Evolutionary conservation across 2,888 invertebrate species (phyloP).

Genomic region (Stomorhina lunata): DNA sequence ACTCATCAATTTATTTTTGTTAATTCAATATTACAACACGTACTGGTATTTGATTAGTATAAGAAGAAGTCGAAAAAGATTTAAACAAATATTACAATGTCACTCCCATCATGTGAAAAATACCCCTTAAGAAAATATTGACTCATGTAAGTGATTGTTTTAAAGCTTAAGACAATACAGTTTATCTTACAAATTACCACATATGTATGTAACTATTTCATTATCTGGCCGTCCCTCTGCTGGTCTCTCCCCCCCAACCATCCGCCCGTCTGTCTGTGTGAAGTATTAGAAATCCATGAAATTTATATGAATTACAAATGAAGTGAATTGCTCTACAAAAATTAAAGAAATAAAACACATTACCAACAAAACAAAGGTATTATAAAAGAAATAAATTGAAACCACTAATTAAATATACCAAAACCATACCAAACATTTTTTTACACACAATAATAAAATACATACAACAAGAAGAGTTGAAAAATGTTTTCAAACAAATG

Average conservation of each 20-base stretch:
- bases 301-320: constrained; percentile 63
- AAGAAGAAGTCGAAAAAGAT: not conserved
- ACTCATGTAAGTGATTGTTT: not conserved
- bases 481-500: constrained; percentile 43
- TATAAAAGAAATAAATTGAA: constrained; percentile 38
- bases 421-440: constrained; percentile 17
- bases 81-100: constrained; percentile 48
- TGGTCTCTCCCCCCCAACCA: not conserved
- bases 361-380: not conserved
- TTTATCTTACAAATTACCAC: constrained; percentile 38
- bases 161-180: constrained; percentile 30
- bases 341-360: not conserved
- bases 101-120: constrained; percentile 46
- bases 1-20: constrained; percentile 45
- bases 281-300: constrained; percentile 56
- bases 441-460: constrained; percentile 12
- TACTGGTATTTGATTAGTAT: not conserved
- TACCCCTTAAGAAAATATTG: not conserved
- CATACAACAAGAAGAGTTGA: not conserved
- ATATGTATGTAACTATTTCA: constrained; percentile 7
- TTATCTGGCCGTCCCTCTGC: not conserved
- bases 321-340: constrained; percentile 56
- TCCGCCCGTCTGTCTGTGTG: constrained; percentile 12
- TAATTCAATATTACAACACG: constrained; percentile 59
- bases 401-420: constrained; percentile 60